Conservation (phyloP, 2,888 invertebrate genomes). For the Micoletzkya japonica region DNA sequence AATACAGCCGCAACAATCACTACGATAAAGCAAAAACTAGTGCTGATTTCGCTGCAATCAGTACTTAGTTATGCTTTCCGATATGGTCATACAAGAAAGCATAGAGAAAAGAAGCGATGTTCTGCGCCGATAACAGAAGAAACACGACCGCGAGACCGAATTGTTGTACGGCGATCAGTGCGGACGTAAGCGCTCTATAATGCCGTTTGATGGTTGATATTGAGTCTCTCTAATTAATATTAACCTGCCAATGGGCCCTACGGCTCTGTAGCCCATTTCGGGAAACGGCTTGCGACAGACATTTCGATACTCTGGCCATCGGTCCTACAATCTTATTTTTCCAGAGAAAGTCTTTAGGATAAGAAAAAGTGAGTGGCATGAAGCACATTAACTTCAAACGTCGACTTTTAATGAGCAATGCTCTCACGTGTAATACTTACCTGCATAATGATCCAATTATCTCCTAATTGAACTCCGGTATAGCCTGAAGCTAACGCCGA, state of each 20-base stretch:
- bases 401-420: background rate
- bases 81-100: conserved; percentile 2
- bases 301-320: conserved; percentile 45
- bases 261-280: conserved; percentile 46
- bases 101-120: conserved; percentile 34
- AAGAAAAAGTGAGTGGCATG: background rate
- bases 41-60: conserved; percentile 26
- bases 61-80: background rate
- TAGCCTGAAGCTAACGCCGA: conserved; percentile 40
- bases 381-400: background rate
- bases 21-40: conserved; percentile 42
- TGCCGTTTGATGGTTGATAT: background rate
- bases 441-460: conserved; percentile 51
- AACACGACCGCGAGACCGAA: conserved; percentile 45
- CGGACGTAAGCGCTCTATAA: conserved; percentile 12
- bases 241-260: conserved; percentile 39
- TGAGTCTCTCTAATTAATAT: background rate
- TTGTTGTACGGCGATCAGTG: conserved; percentile 28
- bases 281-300: conserved; percentile 47
- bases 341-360: too few species aligned
- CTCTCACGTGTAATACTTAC: background rate
- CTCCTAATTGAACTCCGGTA: conserved; percentile 44
- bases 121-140: conserved; percentile 43
- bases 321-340: too few species aligned
- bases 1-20: conserved; percentile 35